These are phyloP conservation scores for Orchestia grillus DNA, from an alignment of 1,140 invertebrate genomes.

Conservation along the genomic window DNA sequence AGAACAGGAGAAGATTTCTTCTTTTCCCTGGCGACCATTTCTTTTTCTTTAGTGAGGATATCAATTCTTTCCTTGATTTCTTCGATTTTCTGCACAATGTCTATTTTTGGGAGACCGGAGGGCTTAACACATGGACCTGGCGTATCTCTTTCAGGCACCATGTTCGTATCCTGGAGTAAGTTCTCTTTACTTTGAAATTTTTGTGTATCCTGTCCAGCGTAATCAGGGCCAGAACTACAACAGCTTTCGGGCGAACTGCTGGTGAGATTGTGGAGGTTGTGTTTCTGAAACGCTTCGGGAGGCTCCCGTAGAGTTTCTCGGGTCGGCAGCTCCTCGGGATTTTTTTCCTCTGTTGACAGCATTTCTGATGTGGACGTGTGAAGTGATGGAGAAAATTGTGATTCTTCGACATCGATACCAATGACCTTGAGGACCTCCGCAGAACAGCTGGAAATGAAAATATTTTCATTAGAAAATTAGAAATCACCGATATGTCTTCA, in stretches of 20 bases:
- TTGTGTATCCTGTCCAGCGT: neutral
- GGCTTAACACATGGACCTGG: neutral
- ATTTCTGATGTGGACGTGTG: neutral
- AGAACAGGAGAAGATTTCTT: neutral
- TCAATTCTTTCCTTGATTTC: slow-evolving; percentile 38
- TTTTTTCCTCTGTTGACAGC: neutral
- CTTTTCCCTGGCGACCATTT: neutral
- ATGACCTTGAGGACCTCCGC: neutral
- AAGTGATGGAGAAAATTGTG: neutral
- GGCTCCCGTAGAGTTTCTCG: neutral
- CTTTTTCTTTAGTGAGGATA: neutral
- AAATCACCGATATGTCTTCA: too few species aligned
- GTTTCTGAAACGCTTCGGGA: neutral
- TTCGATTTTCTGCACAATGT: slow-evolving; percentile 6
- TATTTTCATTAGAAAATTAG: neutral
- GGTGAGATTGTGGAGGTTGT: neutral
- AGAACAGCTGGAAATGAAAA: neutral
- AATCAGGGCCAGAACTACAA: neutral
- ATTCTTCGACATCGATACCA: neutral
- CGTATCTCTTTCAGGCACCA: slow-evolving; percentile 14
- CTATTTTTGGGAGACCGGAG: neutral
- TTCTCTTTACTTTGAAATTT: neutral
- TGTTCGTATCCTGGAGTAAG: neutral
- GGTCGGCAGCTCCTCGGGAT: neutral
- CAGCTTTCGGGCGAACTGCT: neutral